Percentiles rank a stretch among this genome's conserved stretches.
phyloP scores from a whole-genome alignment of 2,888 invertebrate genomes.

The Luperina nickerlii region DNA sequence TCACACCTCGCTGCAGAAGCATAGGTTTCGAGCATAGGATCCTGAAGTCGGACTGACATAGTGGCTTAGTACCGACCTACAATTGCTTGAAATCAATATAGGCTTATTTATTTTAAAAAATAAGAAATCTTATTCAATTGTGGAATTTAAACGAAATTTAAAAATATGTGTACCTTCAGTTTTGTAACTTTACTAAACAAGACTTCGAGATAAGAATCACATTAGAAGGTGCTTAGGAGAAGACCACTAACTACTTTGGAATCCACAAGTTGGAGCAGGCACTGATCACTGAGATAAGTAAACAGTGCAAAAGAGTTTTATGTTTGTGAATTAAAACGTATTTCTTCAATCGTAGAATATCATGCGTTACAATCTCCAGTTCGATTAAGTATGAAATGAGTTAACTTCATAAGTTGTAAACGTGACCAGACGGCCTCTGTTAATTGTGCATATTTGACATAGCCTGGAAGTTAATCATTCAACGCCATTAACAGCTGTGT shows the following conservation, averaged over 20 bases:
- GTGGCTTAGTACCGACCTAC: neutral
- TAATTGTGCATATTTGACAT: slow-evolving; percentile 56
- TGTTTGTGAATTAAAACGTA: slow-evolving; percentile 49
- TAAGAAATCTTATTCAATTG: no score
- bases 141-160: neutral
- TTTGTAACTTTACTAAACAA: slow-evolving; percentile 1
- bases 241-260: slow-evolving; percentile 1
- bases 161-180: neutral
- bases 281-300: slow-evolving; percentile 54
- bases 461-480: slow-evolving; percentile 57
- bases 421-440: slow-evolving; percentile 42
- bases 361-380: slow-evolving; percentile 58
- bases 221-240: slow-evolving; percentile 15
- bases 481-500: slow-evolving; percentile 57
- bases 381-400: slow-evolving; percentile 51
- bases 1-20: no score
- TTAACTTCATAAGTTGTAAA: slow-evolving; percentile 44
- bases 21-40: no score
- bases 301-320: slow-evolving; percentile 58
- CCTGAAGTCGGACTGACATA: no score
- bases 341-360: slow-evolving; percentile 43
- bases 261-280: slow-evolving; percentile 55
- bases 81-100: neutral
- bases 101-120: no score
- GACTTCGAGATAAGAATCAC: slow-evolving; percentile 12